Percentiles rank a stretch among this genome's conserved stretches.
Evolutionary conservation across 2,888 invertebrate species (phyloP).

Genomic region (Mantis religiosa): DNA sequence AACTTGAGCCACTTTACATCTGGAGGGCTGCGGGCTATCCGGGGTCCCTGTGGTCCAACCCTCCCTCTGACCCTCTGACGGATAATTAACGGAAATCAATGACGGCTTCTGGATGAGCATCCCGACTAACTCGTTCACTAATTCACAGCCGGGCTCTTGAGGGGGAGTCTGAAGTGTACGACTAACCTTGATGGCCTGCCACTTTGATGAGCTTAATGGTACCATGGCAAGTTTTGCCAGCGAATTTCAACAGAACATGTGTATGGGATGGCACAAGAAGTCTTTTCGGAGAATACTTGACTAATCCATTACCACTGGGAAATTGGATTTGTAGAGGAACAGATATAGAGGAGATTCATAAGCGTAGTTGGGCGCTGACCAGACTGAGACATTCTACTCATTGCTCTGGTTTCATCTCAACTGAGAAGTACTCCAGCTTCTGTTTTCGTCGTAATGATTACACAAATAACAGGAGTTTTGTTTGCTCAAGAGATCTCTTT

Average conservation of each 20-base stretch:
- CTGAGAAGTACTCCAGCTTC: no score
- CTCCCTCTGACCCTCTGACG: background rate
- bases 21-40: background rate
- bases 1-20: background rate
- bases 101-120: background rate
- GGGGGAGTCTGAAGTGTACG: background rate
- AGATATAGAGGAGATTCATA: no score
- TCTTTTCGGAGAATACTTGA: no score
- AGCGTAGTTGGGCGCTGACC: no score
- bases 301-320: no score
- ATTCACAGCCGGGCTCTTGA: background rate
- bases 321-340: no score
- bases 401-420: no score
- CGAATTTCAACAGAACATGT: background rate
- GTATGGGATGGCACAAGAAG: no score
- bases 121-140: background rate
- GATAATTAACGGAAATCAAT: slow-evolving; percentile 15
- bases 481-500: no score
- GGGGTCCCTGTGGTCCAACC: background rate
- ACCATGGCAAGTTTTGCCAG: background rate
- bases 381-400: no score
- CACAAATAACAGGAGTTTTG: no score
- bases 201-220: background rate
- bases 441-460: no score
- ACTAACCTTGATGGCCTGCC: background rate